Evolutionary conservation across 2,113 vertebrate genomes (phyloP).

Genomic region (Peromyscus leucopus): DNA sequence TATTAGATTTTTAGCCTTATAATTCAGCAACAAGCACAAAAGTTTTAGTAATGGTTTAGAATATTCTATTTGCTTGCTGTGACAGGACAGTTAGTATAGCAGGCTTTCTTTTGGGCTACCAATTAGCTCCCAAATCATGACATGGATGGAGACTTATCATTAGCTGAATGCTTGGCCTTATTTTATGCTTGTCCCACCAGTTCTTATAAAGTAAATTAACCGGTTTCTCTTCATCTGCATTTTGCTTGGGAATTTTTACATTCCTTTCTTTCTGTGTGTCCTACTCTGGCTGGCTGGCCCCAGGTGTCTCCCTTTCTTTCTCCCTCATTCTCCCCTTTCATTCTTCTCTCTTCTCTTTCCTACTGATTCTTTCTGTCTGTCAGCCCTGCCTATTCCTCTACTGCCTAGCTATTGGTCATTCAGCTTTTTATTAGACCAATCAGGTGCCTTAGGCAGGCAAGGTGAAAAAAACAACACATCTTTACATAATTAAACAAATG

Average conservation of each 20-base stretch:
- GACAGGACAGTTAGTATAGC: neutral
- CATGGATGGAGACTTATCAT: neutral
- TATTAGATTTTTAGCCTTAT: slow-evolving; percentile 21
- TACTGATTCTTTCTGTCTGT: neutral
- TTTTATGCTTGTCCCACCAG: neutral
- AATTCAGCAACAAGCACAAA: slow-evolving; percentile 51
- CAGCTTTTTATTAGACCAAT: neutral
- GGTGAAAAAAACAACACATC: neutral
- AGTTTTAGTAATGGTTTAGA: slow-evolving; percentile 21
- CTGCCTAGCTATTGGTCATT: neutral
- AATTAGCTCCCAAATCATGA: neutral
- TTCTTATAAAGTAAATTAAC: neutral
- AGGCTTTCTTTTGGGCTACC: neutral
- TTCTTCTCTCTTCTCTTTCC: neutral
- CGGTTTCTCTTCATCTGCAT: neutral
- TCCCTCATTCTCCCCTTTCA: neutral
- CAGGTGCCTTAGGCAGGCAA: neutral
- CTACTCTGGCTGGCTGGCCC: neutral
- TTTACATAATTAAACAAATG: neutral
- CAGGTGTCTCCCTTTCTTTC: no score
- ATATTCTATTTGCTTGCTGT: neutral
- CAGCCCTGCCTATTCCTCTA: neutral
- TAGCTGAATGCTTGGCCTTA: neutral
- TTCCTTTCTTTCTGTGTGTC: neutral
- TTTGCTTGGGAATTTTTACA: neutral